These are phyloP conservation scores for Terebella lapidaria DNA, from an alignment of 2,888 invertebrate genomes.

Conservation along the genomic window DNA sequence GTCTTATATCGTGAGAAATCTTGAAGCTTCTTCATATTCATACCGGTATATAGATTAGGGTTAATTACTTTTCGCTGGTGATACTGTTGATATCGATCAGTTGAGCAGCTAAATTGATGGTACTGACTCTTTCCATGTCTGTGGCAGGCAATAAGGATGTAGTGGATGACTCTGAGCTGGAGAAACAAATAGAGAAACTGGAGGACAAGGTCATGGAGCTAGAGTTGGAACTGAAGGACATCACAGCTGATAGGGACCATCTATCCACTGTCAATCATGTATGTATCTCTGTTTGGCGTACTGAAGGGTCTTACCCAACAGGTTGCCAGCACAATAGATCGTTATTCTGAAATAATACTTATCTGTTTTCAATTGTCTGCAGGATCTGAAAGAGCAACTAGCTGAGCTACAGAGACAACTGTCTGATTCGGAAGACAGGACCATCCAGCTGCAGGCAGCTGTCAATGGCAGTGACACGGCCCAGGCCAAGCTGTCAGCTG, in stretches of 20 bases:
- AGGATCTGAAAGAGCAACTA: conserved; percentile 1
- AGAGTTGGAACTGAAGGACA: background rate
- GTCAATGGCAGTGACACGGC: background rate
- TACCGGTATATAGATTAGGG: too few relatives aligned
- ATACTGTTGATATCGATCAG: too few relatives aligned
- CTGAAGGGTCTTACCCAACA: too few relatives aligned
- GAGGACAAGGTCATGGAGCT: conserved; percentile 6
- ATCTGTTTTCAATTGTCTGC: background rate
- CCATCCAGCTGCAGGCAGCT: background rate
- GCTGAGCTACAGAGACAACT: background rate
- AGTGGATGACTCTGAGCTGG: conserved; percentile 1
- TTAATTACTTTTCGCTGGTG: too few relatives aligned
- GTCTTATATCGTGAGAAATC: too few relatives aligned
- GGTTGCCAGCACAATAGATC: too few relatives aligned
- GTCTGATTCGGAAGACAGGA: background rate
- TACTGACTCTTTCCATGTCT: too few relatives aligned
- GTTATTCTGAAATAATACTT: too few relatives aligned
- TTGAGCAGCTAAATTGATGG: too few relatives aligned
- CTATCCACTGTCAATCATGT: background rate
- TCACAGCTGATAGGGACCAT: background rate
- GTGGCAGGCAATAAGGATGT: too few relatives aligned
- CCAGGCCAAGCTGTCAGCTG: background rate
- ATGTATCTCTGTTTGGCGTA: background rate
- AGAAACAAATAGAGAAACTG: conserved; percentile 6
- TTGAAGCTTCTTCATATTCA: too few relatives aligned